These are phyloP conservation scores for Halotydeus destructor DNA, from an alignment of 1,140 invertebrate genomes.

Conservation along the genomic window DNA sequence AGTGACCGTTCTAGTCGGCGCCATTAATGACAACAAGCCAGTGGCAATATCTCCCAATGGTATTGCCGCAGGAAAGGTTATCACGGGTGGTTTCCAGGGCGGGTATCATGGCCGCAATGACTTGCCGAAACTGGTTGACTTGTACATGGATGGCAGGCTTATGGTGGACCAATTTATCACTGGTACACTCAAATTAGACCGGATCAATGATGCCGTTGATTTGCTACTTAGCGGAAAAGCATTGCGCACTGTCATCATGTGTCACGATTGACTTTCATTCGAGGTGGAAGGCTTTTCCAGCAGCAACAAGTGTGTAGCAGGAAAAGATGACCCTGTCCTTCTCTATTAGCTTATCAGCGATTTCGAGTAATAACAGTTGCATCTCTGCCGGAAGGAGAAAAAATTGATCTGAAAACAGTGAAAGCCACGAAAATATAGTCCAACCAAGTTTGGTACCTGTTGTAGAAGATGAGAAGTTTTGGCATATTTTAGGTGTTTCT, in stretches of 20 bases:
- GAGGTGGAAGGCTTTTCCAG: no score
- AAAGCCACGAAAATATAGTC: no score
- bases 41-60: neutral
- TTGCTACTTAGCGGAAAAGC: neutral
- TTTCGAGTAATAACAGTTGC: no score
- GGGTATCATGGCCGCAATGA: neutral
- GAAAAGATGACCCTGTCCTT: no score
- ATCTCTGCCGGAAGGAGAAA: no score
- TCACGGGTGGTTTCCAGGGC: conserved; percentile 1
- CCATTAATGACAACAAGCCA: neutral
- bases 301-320: no score
- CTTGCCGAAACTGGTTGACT: neutral
- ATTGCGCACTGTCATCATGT: conserved; percentile 2
- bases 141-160: neutral
- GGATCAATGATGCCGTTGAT: conserved; percentile 4
- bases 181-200: neutral
- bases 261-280: no score
- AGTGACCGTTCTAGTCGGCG: conserved; percentile 74
- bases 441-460: no score
- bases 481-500: no score
- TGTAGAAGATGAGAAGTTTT: no score
- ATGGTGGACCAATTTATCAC: neutral
- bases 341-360: no score
- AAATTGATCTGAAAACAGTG: no score
- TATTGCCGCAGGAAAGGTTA: neutral